Conservation (phyloP, 2,888 invertebrate genomes). For the Hydroisotoma schaefferi region DNA sequence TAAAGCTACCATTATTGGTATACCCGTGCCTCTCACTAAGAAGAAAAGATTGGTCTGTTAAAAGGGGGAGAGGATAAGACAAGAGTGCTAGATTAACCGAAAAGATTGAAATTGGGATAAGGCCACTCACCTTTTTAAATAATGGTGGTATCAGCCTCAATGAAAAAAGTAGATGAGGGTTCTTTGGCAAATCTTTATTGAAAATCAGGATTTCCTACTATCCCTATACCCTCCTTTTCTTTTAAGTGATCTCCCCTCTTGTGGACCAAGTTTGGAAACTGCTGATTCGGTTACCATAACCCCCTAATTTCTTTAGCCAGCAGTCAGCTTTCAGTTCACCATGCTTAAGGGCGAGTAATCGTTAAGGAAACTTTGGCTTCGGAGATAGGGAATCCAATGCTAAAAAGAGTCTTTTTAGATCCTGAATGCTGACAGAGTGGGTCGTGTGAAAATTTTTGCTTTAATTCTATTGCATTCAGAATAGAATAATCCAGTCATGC, state of each 20-base stretch:
- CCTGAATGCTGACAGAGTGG: too few species aligned
- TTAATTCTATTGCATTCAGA: too few species aligned
- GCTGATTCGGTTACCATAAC: conserved; percentile 37
- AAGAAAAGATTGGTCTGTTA: not conserved
- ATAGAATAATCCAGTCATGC: too few species aligned
- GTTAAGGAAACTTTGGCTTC: too few species aligned
- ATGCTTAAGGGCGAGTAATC: too few species aligned
- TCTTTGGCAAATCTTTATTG: conserved; percentile 26
- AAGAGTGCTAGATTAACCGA: not conserved
- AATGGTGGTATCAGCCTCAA: conserved; percentile 10
- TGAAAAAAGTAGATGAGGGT: conserved; percentile 15
- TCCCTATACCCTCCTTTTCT: conserved; percentile 3
- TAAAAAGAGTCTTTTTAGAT: too few species aligned
- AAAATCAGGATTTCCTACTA: conserved; percentile 20
- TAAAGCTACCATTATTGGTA: not conserved
- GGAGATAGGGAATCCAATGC: too few species aligned
- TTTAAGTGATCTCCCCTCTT: conserved; percentile 25
- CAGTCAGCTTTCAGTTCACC: too few species aligned
- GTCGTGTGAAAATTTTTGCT: too few species aligned
- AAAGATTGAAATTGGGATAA: conserved; percentile 4
- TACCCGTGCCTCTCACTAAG: not conserved
- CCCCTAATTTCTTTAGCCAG: conserved; percentile 20
- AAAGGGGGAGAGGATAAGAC: not conserved
- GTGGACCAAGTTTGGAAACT: conserved; percentile 23
- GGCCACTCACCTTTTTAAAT: conserved; percentile 16